Base-by-base conservation (phyloP, 2,113 vertebrate genomes). In the Pseudopipra pipra region DNA sequence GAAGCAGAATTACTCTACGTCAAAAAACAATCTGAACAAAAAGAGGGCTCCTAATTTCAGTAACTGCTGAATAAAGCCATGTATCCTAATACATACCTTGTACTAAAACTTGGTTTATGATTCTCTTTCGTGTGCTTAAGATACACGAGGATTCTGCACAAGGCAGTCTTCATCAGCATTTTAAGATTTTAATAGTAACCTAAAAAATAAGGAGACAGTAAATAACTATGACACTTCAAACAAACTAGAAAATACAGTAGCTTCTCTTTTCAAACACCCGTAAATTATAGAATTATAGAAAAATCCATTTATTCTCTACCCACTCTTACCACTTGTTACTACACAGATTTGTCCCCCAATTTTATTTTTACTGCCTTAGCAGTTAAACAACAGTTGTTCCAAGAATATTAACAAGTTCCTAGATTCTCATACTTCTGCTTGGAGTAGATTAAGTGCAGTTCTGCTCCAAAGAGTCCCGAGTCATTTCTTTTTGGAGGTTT, bases 191-290 rank as follows among this genome's bases (percentile, higher is more conserved):
- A 93, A 78, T 14, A 81, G 77, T 75, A 85, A 93, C 93, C 96
- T 97, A 91, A 95, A 97, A 95, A 95, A 78, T 58, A 92, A 87
- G 90, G 22, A 89, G 61, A 93, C 35, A 89, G 77, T 93, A 89
- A 95, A 8, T 81, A 92, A 73, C 54, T 24, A n/a, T 67, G 65
- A 76, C 47, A 63, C 28, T 73, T 76, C 30, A 79, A 81, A 51
- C 39, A 72, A 86, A 55, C 30, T 24, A 58, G 47, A 89, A 82
- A 79, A 84, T 23, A 75, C 16, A 79, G 47, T 24, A 55, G 39
- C 20, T 78, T 81, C 8, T 80, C 30, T 72, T 72, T 86, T 74
- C 68, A 59, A 77, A 84, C 46, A 51, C 31, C 25, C 39, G 1
- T 63, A 63, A 41, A 21, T 41, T 21, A 43, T 2, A 30, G 37